These are phyloP conservation scores for Peromyscus californicus DNA, from an alignment of 2,113 vertebrate species.

Conservation along the genomic window DNA sequence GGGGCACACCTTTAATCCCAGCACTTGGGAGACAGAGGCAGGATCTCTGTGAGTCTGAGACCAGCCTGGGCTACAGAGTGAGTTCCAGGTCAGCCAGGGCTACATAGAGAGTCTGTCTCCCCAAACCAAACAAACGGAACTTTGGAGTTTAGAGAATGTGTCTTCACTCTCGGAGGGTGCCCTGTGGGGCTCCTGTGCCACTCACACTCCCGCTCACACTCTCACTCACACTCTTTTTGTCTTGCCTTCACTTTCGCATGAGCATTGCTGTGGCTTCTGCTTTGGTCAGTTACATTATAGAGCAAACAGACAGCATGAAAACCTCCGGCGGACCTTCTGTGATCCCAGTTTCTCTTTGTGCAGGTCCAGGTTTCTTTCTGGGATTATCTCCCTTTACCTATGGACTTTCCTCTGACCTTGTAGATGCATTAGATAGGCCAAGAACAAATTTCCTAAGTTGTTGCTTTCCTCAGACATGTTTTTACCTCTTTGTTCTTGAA, in stretches of 20 bases:
- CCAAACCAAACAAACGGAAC: not conserved
- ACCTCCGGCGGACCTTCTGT: slow-evolving; percentile 1
- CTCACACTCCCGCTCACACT: not conserved
- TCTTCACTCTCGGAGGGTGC: not conserved
- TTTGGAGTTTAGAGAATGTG: not conserved
- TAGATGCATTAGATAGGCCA: not conserved
- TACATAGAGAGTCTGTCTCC: too few relatives aligned
- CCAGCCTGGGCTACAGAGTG: not conserved
- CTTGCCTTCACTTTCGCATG: not conserved
- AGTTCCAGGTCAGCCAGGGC: not conserved
- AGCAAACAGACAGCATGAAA: not conserved
- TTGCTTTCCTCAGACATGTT: not conserved
- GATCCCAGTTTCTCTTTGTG: not conserved
- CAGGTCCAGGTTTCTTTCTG: not conserved
- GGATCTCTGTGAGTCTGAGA: not conserved
- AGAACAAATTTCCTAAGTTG: not conserved
- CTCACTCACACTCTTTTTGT: not conserved
- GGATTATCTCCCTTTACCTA: not conserved
- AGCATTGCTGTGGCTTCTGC: not conserved
- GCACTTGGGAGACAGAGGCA: not conserved
- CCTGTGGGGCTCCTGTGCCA: not conserved
- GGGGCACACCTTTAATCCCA: not conserved
- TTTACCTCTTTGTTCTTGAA: slow-evolving; percentile 37
- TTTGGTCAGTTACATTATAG: not conserved
- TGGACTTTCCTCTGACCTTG: slow-evolving; percentile 20